phyloP scores from a whole-genome alignment of 2,797 vertebrate genomes.

The Lacerta agilis region DNA sequence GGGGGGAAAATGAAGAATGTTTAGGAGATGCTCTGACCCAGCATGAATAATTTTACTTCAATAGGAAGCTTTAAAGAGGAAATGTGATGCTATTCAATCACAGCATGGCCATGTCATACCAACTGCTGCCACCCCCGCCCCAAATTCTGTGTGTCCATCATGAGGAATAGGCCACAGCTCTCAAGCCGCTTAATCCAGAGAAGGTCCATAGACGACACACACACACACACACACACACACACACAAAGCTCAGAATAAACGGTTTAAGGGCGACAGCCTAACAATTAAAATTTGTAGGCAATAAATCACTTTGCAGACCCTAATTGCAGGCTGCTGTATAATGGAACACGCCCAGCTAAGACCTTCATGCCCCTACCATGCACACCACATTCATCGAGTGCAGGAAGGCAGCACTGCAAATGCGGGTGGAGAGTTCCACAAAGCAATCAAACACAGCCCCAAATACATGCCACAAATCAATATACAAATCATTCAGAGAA shows the following conservation, averaged over 20 bases:
- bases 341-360: constrained; percentile 64
- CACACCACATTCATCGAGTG: constrained; percentile 18
- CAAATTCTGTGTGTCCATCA: neutral
- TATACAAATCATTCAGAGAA: neutral
- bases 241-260: constrained; percentile 9
- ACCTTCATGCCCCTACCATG: constrained; percentile 40
- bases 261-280: neutral
- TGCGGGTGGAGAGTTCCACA: constrained; percentile 28
- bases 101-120: neutral
- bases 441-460: neutral
- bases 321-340: neutral
- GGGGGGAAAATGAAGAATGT: neutral
- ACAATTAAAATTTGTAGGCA: constrained; percentile 61
- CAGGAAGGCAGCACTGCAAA: constrained; percentile 32
- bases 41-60: neutral
- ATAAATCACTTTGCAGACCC: constrained; percentile 1
- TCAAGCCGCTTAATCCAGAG: neutral
- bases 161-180: constrained; percentile 37
- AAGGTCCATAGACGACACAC: neutral
- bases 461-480: neutral
- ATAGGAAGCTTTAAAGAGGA: constrained; percentile 22
- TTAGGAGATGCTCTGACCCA: neutral
- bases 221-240: neutral
- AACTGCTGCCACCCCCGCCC: neutral
- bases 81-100: constrained; percentile 24